These are phyloP conservation scores for Cephus nigrinus DNA, from an alignment of 2,888 invertebrate species.

Conservation along the genomic window DNA sequence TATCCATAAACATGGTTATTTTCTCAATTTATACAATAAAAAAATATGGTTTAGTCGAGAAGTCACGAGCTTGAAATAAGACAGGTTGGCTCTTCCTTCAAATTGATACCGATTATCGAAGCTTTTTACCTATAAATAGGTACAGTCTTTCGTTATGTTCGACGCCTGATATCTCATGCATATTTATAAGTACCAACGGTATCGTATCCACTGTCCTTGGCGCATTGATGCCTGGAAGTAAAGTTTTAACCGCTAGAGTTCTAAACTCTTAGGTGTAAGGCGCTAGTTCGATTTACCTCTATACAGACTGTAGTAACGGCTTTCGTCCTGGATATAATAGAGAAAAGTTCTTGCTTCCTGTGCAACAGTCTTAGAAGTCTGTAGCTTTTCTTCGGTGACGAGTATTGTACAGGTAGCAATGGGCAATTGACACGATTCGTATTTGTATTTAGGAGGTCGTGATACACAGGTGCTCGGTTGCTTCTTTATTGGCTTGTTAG, in stretches of 20 bases:
- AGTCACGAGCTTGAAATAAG: neutral
- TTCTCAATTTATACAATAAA: neutral
- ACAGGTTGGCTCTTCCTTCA: neutral
- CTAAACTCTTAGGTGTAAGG: neutral
- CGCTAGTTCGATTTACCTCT: neutral
- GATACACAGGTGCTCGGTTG: neutral
- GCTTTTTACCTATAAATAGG: neutral
- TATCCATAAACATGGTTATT: neutral
- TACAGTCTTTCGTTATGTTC: neutral
- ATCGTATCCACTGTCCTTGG: neutral
- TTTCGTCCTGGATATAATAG: neutral
- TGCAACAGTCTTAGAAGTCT: neutral
- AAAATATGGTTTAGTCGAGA: neutral
- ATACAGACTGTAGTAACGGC: neutral
- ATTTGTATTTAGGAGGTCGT: neutral
- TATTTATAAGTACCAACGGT: neutral
- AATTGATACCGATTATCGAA: neutral
- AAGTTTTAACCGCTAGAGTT: neutral
- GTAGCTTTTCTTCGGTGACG: neutral
- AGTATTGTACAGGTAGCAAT: neutral
- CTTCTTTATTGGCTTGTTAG: neutral
- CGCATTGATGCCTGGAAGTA: neutral
- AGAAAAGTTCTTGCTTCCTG: neutral
- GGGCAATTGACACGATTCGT: neutral
- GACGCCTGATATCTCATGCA: neutral